Percentiles rank a stretch among this genome's conserved stretches.
Evolutionary conservation across 2,888 invertebrate species (phyloP).

Genomic region (Orchestes rusci): DNA sequence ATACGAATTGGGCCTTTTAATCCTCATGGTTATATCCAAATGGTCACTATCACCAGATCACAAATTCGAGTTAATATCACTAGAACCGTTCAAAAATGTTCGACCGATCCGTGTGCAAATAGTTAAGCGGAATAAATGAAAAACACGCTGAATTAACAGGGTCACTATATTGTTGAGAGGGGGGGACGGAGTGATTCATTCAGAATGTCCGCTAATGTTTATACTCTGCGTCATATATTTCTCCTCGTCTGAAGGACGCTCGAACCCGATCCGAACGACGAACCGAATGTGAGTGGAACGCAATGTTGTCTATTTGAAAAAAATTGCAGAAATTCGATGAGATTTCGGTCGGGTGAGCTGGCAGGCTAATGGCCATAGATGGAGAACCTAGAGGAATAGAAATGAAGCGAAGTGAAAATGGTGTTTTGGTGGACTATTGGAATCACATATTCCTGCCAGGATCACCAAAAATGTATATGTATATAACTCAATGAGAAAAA

Average conservation of each 20-base stretch:
- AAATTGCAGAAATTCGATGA: not conserved
- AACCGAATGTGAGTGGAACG: conserved; percentile 6
- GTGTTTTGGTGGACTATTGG: no score
- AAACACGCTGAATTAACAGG: conserved; percentile 27
- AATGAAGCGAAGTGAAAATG: no score
- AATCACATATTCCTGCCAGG: no score
- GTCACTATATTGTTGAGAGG: conserved; percentile 24
- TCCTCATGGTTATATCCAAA: conserved; percentile 46
- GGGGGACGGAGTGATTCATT: conserved; percentile 36
- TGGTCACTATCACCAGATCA: not conserved
- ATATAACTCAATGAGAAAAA: no score
- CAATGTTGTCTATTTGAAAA: conserved; percentile 5
- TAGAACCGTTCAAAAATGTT: not conserved
- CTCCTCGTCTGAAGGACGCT: conserved; percentile 22
- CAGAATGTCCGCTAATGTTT: conserved; percentile 35
- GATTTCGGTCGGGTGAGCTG: not conserved
- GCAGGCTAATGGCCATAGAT: no score
- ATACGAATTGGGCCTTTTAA: conserved; percentile 59
- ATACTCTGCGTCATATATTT: conserved; percentile 34
- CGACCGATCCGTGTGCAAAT: conserved; percentile 17
- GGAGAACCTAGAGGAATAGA: no score
- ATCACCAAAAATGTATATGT: no score
- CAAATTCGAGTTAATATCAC: conserved; percentile 3
- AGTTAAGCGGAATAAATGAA: conserved; percentile 23
- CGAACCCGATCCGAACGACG: conserved; percentile 10